Percentiles rank a stretch among this genome's conserved stretches.
These are phyloP conservation scores for Bombus sylvicola DNA, from an alignment of 1,140 invertebrate species.

Conservation along the genomic window DNA sequence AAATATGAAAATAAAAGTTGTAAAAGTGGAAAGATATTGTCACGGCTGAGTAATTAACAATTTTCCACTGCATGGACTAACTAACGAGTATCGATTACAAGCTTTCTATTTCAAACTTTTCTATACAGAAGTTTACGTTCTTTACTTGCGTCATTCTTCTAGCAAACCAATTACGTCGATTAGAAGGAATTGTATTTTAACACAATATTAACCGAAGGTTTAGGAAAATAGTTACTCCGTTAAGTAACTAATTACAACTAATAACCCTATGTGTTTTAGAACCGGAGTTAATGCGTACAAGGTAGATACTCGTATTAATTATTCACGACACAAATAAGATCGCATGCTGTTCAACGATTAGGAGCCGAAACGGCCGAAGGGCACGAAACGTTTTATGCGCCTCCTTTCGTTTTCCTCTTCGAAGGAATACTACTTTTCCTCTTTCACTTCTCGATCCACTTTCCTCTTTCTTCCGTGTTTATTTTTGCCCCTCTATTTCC, in stretches of 20 bases:
- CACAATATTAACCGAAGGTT: slow-evolving; percentile 1
- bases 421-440: slow-evolving; percentile 38
- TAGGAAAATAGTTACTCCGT: slow-evolving; percentile 7
- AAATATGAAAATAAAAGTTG: too few species aligned
- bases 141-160: too few species aligned
- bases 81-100: too few species aligned
- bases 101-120: too few species aligned
- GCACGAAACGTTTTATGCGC: slow-evolving; percentile 60
- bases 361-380: slow-evolving; percentile 50
- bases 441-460: slow-evolving; percentile 21
- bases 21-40: too few species aligned
- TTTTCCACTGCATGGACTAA: too few species aligned
- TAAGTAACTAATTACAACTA: slow-evolving; percentile 32
- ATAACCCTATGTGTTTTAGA: slow-evolving; percentile 36
- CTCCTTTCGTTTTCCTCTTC: slow-evolving; percentile 49
- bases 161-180: background rate
- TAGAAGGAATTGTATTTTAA: background rate
- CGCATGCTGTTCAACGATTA: slow-evolving; percentile 71
- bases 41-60: too few species aligned
- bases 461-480: slow-evolving; percentile 40
- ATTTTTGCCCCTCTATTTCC: slow-evolving; percentile 56
- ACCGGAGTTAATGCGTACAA: slow-evolving; percentile 55
- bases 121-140: too few species aligned
- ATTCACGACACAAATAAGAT: slow-evolving; percentile 71
- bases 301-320: slow-evolving; percentile 75